phyloP scores from a whole-genome alignment of 2,888 invertebrate species.

The Temnothorax ravouxi region DNA sequence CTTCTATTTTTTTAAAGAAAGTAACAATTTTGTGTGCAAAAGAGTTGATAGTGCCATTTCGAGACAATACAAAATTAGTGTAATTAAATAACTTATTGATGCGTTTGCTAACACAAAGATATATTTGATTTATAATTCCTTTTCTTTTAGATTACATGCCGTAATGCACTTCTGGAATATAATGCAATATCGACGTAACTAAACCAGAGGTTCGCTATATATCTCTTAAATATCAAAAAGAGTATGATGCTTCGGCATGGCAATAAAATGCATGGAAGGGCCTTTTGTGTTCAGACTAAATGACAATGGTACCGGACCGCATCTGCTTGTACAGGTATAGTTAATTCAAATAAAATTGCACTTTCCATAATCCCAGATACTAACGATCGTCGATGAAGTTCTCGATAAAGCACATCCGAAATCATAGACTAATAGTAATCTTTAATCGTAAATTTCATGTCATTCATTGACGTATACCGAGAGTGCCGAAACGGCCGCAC shows the following conservation, averaged over 20 bases:
- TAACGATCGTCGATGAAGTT: neutral
- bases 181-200: neutral
- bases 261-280: slow-evolving; percentile 87
- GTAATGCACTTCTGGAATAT: neutral
- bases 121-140: neutral
- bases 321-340: slow-evolving; percentile 90
- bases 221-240: slow-evolving; percentile 5
- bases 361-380: neutral
- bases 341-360: slow-evolving; percentile 15
- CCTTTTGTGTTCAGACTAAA: slow-evolving; percentile 92
- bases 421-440: neutral
- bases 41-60: neutral
- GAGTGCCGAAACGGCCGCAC: neutral
- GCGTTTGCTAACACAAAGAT: neutral
- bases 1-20: neutral
- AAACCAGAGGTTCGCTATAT: neutral
- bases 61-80: neutral
- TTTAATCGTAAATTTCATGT: neutral
- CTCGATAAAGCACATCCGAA: neutral
- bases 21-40: neutral
- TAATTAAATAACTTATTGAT: neutral
- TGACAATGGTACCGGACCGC: slow-evolving; percentile 92
- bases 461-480: neutral
- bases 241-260: slow-evolving; percentile 73
- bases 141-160: neutral